phyloP scores from a whole-genome alignment of 2,797 vertebrate genomes.

The Gephyroberyx darwinii region DNA sequence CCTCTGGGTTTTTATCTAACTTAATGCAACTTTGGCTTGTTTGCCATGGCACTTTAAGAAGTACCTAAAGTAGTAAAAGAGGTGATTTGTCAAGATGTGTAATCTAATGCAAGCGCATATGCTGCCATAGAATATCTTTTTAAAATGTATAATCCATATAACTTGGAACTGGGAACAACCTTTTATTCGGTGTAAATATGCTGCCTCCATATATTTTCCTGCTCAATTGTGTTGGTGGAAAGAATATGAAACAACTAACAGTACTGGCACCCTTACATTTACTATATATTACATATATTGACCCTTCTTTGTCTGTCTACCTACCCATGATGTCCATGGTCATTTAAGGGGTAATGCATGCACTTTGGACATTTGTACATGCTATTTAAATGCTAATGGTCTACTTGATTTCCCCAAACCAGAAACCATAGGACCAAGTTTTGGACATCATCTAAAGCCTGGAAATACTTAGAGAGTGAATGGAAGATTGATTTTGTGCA shows the following conservation, averaged over 20 bases:
- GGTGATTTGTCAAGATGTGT: slow-evolving; percentile 15
- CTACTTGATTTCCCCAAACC: slow-evolving; percentile 63
- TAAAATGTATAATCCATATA: neutral
- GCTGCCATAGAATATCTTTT: neutral
- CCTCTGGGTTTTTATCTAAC: slow-evolving; percentile 25
- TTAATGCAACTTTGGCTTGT: slow-evolving; percentile 11
- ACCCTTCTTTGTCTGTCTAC: slow-evolving; percentile 44
- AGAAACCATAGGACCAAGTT: slow-evolving; percentile 38
- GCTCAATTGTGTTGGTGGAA: slow-evolving; percentile 24
- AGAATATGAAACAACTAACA: slow-evolving; percentile 15
- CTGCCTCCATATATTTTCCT: slow-evolving; percentile 27
- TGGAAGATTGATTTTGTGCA: slow-evolving; percentile 7
- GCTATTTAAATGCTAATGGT: slow-evolving; percentile 76
- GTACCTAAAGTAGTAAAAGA: slow-evolving; percentile 20
- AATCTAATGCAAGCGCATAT: neutral
- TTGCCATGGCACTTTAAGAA: slow-evolving; percentile 8
- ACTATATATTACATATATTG: slow-evolving; percentile 31
- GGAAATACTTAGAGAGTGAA: slow-evolving; percentile 13
- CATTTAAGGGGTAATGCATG: neutral
- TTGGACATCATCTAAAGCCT: slow-evolving; percentile 45
- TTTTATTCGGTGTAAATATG: slow-evolving; percentile 48
- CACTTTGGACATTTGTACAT: slow-evolving; percentile 38
- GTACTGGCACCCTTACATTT: slow-evolving; percentile 24
- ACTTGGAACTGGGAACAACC: slow-evolving; percentile 17
- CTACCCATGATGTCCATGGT: slow-evolving; percentile 45